phyloP scores from a whole-genome alignment of 2,888 invertebrate genomes.

The Stenolophus ochropezus region DNA sequence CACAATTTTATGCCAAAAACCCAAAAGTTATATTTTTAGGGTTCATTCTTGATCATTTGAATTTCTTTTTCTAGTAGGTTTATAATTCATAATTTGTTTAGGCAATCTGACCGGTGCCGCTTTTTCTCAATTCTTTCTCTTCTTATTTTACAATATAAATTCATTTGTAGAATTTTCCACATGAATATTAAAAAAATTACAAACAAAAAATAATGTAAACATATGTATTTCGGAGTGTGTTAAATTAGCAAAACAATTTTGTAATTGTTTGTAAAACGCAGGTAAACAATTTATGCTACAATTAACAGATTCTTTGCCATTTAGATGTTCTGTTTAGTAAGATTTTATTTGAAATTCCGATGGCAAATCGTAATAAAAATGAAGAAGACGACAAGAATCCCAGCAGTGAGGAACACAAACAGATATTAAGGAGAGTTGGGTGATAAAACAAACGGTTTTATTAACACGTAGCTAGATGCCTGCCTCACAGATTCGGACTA shows the following conservation, averaged over 20 bases:
- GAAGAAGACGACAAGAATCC: slow-evolving; percentile 48
- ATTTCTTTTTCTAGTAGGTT: too few relatives aligned
- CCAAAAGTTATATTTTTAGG: too few relatives aligned
- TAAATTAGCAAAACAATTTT: slow-evolving; percentile 16
- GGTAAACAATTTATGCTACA: slow-evolving; percentile 8
- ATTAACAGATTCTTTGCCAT: slow-evolving; percentile 44
- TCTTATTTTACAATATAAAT: too few relatives aligned
- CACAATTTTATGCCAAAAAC: too few relatives aligned
- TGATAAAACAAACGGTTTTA: slow-evolving; percentile 55
- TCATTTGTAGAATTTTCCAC: too few relatives aligned
- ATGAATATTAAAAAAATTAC: too few relatives aligned
- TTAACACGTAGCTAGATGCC: slow-evolving; percentile 36
- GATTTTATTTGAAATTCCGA: slow-evolving; percentile 53
- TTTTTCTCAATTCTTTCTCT: too few relatives aligned
- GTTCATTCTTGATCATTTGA: too few relatives aligned
- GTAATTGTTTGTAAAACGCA: background rate
- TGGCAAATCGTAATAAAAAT: slow-evolving; percentile 50
- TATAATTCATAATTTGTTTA: too few relatives aligned
- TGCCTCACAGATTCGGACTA: slow-evolving; percentile 47
- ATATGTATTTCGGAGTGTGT: background rate
- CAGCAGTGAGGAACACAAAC: slow-evolving; percentile 43
- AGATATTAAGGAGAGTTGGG: slow-evolving; percentile 43
- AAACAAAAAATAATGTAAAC: background rate
- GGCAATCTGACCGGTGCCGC: too few relatives aligned
- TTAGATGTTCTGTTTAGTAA: slow-evolving; percentile 21